A percentile compares a stretch with the other conserved stretches of the same genome.
phyloP scores from a whole-genome alignment of 2,797 vertebrate species.

The Hemibagrus guttatus region DNA sequence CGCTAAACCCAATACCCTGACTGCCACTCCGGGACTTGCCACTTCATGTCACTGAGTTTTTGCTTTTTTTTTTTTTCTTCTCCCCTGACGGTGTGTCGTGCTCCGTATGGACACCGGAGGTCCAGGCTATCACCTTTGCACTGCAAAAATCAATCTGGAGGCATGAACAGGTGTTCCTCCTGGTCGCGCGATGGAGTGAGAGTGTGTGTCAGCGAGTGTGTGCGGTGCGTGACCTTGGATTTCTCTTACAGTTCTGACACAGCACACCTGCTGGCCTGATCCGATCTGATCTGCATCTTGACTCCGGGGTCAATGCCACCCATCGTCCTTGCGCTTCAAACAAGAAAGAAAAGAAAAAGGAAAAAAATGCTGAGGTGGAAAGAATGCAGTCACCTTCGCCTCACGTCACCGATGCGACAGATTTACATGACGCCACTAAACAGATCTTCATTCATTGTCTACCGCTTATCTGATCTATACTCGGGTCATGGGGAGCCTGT shows the following conservation, averaged over 20 bases:
- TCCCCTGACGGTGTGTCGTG: conserved; percentile 17
- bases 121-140: conserved; percentile 54
- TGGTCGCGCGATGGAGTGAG: conserved; percentile 25
- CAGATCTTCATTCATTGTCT: no score
- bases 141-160: conserved; percentile 49
- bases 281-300: conserved; percentile 59
- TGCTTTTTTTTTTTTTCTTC: not conserved
- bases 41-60: conserved; percentile 15
- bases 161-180: conserved; percentile 54
- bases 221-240: conserved; percentile 70
- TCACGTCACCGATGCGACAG: not conserved
- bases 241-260: conserved; percentile 64
- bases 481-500: no score
- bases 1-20: not conserved
- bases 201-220: conserved; percentile 22
- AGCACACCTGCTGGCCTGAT: conserved; percentile 58
- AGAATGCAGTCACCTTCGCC: conserved; percentile 45
- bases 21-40: conserved; percentile 14
- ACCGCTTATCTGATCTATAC: no score
- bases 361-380: conserved; percentile 60
- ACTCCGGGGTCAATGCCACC: conserved; percentile 64
- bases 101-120: conserved; percentile 36
- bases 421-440: not conserved
- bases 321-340: conserved; percentile 22
- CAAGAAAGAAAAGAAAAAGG: conserved; percentile 16